phyloP scores from a whole-genome alignment of 2,888 invertebrate genomes.

The Cetonia aurata region DNA sequence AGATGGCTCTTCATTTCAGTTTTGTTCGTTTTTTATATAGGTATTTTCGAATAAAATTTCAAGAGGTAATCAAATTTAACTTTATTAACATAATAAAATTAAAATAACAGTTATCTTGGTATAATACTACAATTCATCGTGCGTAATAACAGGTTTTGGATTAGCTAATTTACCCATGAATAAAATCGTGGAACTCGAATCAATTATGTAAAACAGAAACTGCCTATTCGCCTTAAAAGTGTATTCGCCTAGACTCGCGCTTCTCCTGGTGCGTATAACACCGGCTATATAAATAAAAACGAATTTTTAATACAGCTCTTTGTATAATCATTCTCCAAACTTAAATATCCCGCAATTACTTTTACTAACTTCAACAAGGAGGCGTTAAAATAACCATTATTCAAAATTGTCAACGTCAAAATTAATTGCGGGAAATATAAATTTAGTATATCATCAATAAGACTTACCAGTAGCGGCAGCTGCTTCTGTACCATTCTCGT shows the following conservation, averaged over 20 bases:
- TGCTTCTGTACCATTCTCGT: slow-evolving; percentile 46
- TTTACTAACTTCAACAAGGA: background rate
- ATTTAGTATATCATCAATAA: background rate
- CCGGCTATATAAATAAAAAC: slow-evolving; percentile 15
- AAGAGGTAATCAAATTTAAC: background rate
- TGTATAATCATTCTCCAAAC: slow-evolving; percentile 9
- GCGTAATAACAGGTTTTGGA: background rate
- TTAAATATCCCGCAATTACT: background rate
- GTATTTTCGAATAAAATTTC: background rate
- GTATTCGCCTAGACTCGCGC: background rate
- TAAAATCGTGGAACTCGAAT: background rate
- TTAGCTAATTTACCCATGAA: slow-evolving; percentile 45
- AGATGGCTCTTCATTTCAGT: no score
- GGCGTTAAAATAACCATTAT: background rate
- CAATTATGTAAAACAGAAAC: slow-evolving; percentile 52
- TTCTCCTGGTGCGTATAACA: slow-evolving; percentile 14
- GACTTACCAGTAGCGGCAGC: slow-evolving; percentile 43
- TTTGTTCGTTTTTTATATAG: no score
- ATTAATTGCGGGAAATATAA: no score
- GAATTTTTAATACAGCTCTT: background rate
- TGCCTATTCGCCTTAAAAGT: slow-evolving; percentile 56
- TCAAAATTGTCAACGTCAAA: background rate
- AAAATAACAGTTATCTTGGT: background rate
- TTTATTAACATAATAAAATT: background rate
- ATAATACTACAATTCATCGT: slow-evolving; percentile 12